phyloP scores from a whole-genome alignment of 2,113 vertebrate species.

The Bucco capensis region DNA sequence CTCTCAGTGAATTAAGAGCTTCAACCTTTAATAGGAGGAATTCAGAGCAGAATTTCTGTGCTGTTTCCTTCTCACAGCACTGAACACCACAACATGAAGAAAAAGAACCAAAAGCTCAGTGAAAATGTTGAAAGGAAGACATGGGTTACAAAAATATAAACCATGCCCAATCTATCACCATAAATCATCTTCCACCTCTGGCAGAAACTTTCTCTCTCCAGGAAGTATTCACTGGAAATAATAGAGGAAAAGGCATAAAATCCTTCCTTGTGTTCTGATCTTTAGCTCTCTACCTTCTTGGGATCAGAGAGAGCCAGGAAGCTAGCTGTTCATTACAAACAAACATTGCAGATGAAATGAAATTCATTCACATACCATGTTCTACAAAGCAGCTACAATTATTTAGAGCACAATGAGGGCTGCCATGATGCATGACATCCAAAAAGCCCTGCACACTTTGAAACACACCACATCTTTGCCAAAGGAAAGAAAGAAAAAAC shows the following conservation, averaged over 20 bases:
- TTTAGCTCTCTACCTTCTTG: neutral
- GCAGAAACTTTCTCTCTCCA: neutral
- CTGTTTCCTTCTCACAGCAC: neutral
- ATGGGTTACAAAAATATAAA: slow-evolving; percentile 1
- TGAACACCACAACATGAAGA: neutral
- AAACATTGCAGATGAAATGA: slow-evolving; percentile 69
- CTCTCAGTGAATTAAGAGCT: neutral
- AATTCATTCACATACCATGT: slow-evolving; percentile 1
- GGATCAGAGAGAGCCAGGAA: neutral
- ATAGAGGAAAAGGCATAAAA: neutral
- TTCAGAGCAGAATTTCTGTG: neutral
- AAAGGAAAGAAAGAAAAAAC: slow-evolving; percentile 11
- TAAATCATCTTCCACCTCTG: neutral
- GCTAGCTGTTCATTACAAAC: slow-evolving; percentile 73
- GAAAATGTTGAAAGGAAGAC: neutral
- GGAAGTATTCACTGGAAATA: neutral
- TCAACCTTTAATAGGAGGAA: neutral
- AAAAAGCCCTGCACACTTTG: slow-evolving; percentile 22
- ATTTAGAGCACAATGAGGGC: slow-evolving; percentile 34
- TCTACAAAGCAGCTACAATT: slow-evolving; percentile 12
- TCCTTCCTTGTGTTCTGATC: neutral
- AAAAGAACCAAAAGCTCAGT: neutral
- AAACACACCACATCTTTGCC: slow-evolving; percentile 46
- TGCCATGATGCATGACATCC: slow-evolving; percentile 28
- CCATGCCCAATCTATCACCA: neutral